Evolutionary conservation across 1,140 invertebrate genomes (phyloP), one percentile per base, ranked within the genome.

Genomic region (Forficula auricularia): DNA sequence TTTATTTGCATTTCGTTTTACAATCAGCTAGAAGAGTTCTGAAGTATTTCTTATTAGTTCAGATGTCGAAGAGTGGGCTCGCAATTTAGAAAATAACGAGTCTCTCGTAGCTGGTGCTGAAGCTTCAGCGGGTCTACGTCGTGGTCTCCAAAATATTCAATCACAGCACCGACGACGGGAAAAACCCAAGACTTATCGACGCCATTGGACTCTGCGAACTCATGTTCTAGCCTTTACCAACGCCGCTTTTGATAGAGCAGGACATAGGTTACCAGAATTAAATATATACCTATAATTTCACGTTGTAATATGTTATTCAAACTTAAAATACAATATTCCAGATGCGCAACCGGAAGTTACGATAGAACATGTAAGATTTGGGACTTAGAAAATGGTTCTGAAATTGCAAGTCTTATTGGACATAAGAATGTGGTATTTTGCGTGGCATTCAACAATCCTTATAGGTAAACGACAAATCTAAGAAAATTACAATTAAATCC

Each of bases 361-460:
- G 82, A 87, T 58, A 62, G 81, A 51, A 85, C 81, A n/a, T 84
- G 81, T 60, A 82, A 82, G 58, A 64, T 86, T 44, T 84, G 82
- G 75, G 71, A 82, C 56, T 74, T 80, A 45, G 71, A 76, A 40
- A 67, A 68, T n/a, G 79, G 79, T 22, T 64, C 66, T 40, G 78
- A 83, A 53, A 56, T 77, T 48, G 66, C 72, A 52, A 73, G 75
- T 32, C 65, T 86, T 9, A 59, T 69, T 31, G 81, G 81, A 16
- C 82, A 87, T 53, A 71, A 76, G 43, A 84, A 83, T 62, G 80
- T 82, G 39, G 82, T 87, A 2, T 85, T 81, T 61, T 69, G 75
- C 2, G 79, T 84, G 13, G 67, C 68, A 38, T 84, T 80, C 53
- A 85, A 83, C 58, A 75, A 77, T 52, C 78, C 81, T 3, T 65